Conservation (phyloP, 2,113 vertebrate species). For the Pandion haliaetus region DNA sequence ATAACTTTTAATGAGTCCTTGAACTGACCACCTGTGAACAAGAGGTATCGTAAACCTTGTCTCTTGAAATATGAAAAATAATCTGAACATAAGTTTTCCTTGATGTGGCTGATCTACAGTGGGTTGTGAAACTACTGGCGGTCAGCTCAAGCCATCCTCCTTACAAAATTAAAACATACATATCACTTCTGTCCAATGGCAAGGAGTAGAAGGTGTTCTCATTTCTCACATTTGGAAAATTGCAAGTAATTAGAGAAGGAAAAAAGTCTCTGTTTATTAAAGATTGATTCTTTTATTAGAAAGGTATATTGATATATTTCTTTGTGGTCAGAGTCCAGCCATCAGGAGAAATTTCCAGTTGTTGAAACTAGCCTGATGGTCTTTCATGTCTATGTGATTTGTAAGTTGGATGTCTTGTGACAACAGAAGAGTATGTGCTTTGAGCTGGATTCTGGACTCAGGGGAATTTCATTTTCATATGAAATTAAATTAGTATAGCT, state of each 20-base stretch:
- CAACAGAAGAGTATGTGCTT: background rate
- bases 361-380: background rate
- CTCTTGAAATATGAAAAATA: constrained; percentile 21
- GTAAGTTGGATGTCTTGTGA: background rate
- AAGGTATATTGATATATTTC: background rate
- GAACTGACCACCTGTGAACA: constrained; percentile 66
- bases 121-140: background rate
- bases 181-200: background rate
- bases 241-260: background rate
- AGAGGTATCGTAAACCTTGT: constrained; percentile 21
- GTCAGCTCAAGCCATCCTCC: background rate
- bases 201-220: background rate
- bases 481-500: background rate
- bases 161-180: background rate
- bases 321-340: background rate
- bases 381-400: background rate
- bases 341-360: background rate
- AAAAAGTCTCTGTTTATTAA: background rate
- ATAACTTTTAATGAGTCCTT: constrained; percentile 70
- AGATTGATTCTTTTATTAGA: background rate
- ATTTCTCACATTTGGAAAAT: background rate
- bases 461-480: background rate
- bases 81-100: background rate
- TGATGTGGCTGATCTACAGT: constrained; percentile 8
- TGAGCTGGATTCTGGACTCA: background rate